Evolutionary conservation across 2,888 invertebrate genomes (phyloP), one percentile per base, ranked within the genome.

Genomic region (Nemapogon koenigi): DNA sequence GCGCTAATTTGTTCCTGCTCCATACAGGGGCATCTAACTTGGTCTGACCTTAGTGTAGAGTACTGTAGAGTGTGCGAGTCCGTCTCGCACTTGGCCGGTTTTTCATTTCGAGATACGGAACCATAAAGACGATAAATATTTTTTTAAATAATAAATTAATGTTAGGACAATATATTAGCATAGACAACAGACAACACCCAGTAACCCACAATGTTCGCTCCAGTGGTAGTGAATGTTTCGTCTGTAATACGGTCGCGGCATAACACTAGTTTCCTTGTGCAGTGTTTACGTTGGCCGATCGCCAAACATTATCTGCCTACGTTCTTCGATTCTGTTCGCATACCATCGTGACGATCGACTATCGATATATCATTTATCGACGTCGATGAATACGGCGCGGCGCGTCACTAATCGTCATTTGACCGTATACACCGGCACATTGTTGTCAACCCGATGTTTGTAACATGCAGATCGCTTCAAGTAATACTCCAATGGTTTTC

Each of bases 231-330:
- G 75, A 75, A 75, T 75, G 73, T 76, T 75, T 67, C 66, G 75
- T 75, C 72, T 75, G 69, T 71, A 73, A 65, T 67, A 72, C 75
- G 73, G 73, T 65, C 75, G 76, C 75, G 76, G 76, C 73, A 69
- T 70, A 75, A 75, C 75, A 75, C 73, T 73, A 76, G 75, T 75
- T 78, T 72, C 76, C 76, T 72, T 75, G 75, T 75, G 73, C 73
- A 71, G 69, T 73, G 75, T 76, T 76, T 76, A 69, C 65, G 52
- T 76, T 78, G 76, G 76, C 73, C 39, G 42, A 42, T 47, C 43
- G 76, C 76, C 76, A 78, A n/a, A 62, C 63, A 66, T 63, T 71
- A 69, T 70, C 67, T 71, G 71, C 58, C 62, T 66, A 63, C 64
- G 62, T 55, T 59, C 52, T 56, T 51, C 57, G n/a, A n/a, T n/a